Percentiles rank a stretch among this genome's conserved stretches.
These are phyloP conservation scores for Passer domesticus DNA, from an alignment of 2,113 vertebrate genomes.

Conservation along the genomic window DNA sequence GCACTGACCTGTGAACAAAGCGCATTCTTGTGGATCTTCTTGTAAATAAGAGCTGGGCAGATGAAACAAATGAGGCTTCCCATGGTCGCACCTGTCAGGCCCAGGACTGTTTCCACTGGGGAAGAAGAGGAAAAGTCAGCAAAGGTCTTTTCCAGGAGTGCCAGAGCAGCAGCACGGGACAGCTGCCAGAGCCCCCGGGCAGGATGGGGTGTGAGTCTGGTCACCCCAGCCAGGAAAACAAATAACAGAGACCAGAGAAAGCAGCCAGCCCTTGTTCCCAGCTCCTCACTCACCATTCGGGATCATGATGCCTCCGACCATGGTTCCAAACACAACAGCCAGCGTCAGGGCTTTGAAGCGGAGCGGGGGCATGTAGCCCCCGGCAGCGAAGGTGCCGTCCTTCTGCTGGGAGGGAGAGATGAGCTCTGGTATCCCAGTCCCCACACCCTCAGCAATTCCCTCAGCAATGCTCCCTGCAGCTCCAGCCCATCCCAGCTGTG, in stretches of 20 bases:
- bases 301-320: conserved; percentile 95
- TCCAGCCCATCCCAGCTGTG: neutral
- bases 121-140: conserved; percentile 37
- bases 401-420: conserved; percentile 82
- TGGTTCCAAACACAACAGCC: conserved; percentile 93
- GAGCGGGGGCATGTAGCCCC: conserved; percentile 97
- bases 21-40: conserved; percentile 89
- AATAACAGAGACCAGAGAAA: neutral
- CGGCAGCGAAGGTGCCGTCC: conserved; percentile 93
- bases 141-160: neutral
- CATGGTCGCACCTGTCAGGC: conserved; percentile 96
- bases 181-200: neutral
- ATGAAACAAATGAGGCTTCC: conserved; percentile 98
- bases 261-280: neutral
- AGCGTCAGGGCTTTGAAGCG: conserved; percentile 94
- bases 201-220: neutral
- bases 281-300: conserved; percentile 84
- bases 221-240: neutral
- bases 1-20: conserved; percentile 86
- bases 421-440: neutral
- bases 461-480: neutral
- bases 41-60: conserved; percentile 95
- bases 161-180: neutral
- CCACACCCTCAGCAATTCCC: neutral
- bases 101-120: conserved; percentile 95